These are phyloP conservation scores for Paradoxurus hermaphroditus DNA, from an alignment of 2,113 vertebrate species.

Conservation along the genomic window DNA sequence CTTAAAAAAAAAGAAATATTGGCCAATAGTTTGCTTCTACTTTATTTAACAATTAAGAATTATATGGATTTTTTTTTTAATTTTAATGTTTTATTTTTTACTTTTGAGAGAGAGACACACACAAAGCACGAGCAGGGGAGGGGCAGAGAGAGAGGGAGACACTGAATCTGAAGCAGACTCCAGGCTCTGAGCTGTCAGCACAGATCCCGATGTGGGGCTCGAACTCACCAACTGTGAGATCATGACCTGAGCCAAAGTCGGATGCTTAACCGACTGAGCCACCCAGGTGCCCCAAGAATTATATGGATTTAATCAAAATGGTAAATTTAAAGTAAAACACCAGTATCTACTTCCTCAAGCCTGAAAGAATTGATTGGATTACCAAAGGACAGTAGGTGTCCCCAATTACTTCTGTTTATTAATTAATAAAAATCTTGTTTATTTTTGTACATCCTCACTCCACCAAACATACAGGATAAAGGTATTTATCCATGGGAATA, in stretches of 20 bases:
- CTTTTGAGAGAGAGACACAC: too few relatives aligned
- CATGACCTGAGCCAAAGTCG: too few relatives aligned
- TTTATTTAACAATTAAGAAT: slow-evolving; percentile 27
- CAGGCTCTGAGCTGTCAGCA: too few relatives aligned
- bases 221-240: too few relatives aligned
- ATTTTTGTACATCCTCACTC: neutral
- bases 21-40: neutral
- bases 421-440: neutral
- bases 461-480: neutral
- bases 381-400: slow-evolving; percentile 24
- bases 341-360: neutral
- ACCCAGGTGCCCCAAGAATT: too few relatives aligned
- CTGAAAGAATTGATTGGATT: slow-evolving; percentile 47
- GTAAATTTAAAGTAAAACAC: neutral
- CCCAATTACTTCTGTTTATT: slow-evolving; percentile 47
- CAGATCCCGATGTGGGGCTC: too few relatives aligned
- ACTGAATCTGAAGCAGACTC: too few relatives aligned
- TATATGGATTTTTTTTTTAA: neutral
- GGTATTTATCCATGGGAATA: neutral
- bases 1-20: neutral
- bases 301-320: slow-evolving; percentile 34
- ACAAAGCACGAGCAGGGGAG: too few relatives aligned
- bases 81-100: too few relatives aligned
- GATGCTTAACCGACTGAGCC: too few relatives aligned
- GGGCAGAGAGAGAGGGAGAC: too few relatives aligned